A percentile compares a stretch with the other conserved stretches of the same genome.
These are phyloP conservation scores for Drosophila rufa DNA, from an alignment of 1,140 invertebrate genomes.

Conservation along the genomic window DNA sequence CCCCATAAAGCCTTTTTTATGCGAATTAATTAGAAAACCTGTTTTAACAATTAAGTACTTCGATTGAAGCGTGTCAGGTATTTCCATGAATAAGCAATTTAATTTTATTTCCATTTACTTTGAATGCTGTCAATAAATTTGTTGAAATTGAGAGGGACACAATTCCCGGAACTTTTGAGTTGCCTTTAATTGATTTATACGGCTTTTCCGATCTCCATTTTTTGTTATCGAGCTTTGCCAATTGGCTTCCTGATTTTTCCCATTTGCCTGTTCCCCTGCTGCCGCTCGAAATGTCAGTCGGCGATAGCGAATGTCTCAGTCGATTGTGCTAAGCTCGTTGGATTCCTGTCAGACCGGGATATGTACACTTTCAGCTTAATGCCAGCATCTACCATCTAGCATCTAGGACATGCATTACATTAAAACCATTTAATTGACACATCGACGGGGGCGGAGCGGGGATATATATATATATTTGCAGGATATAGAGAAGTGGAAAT, in stretches of 20 bases:
- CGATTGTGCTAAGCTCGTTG: conserved; percentile 42
- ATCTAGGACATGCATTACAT: conserved; percentile 64
- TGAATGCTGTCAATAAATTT: background rate
- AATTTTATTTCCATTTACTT: background rate
- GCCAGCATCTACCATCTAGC: conserved; percentile 24
- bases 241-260: conserved; percentile 10
- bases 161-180: background rate
- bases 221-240: conserved; percentile 12
- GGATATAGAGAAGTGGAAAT: conserved; percentile 22
- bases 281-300: conserved; percentile 22
- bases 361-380: conserved; percentile 54
- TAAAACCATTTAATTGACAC: conserved; percentile 79
- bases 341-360: conserved; percentile 44
- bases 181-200: conserved; percentile 36
- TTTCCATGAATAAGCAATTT: background rate
- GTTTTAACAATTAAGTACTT: background rate
- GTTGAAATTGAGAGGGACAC: background rate
- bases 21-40: background rate
- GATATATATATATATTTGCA: background rate
- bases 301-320: conserved; percentile 32
- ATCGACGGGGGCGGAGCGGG: conserved; percentile 47
- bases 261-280: conserved; percentile 1
- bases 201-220: conserved; percentile 16
- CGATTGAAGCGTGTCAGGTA: background rate
- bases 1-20: background rate